Evolutionary conservation across 2,888 invertebrate species (phyloP).

Genomic region (Caenorhabditis sp.): DNA sequence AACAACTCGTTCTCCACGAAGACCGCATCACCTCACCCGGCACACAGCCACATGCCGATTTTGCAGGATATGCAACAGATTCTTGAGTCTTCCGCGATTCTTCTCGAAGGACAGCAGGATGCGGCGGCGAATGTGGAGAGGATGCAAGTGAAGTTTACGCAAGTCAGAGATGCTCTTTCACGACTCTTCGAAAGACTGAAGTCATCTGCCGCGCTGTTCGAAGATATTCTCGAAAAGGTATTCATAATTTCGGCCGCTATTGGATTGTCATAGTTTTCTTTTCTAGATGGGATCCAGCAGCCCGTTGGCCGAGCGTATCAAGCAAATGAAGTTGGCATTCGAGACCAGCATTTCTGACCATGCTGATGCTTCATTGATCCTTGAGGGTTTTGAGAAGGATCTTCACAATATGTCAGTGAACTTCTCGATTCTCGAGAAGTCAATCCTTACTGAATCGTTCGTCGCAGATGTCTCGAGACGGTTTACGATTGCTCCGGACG

Average conservation of each 20-base stretch:
- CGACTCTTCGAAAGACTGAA: conserved; percentile 61
- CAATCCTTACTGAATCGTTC: conserved; percentile 44
- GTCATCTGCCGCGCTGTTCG: conserved; percentile 64
- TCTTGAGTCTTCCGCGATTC: conserved; percentile 48
- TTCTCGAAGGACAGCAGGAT: conserved; percentile 50
- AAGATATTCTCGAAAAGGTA: conserved; percentile 64
- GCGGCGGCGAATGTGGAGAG: conserved; percentile 44
- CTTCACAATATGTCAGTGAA: conserved; percentile 59
- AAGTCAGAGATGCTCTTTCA: conserved; percentile 39
- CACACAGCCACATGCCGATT: conserved; percentile 11
- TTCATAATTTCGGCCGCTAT: neutral
- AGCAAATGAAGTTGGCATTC: conserved; percentile 59
- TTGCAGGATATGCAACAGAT: conserved; percentile 61
- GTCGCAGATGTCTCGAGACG: conserved; percentile 47
- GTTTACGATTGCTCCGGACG: conserved; percentile 53
- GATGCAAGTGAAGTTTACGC: conserved; percentile 51
- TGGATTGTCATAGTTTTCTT: neutral
- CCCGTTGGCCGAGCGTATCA: conserved; percentile 56
- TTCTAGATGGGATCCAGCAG: conserved; percentile 52
- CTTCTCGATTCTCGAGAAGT: conserved; percentile 61
- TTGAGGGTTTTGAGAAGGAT: conserved; percentile 59
- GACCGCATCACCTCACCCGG: conserved; percentile 20
- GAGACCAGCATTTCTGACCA: conserved; percentile 58
- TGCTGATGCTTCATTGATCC: conserved; percentile 33
- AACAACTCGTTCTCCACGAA: conserved; percentile 50